These are phyloP conservation scores for Hafferia zeledoni DNA, from an alignment of 2,797 vertebrate genomes.

Conservation along the genomic window DNA sequence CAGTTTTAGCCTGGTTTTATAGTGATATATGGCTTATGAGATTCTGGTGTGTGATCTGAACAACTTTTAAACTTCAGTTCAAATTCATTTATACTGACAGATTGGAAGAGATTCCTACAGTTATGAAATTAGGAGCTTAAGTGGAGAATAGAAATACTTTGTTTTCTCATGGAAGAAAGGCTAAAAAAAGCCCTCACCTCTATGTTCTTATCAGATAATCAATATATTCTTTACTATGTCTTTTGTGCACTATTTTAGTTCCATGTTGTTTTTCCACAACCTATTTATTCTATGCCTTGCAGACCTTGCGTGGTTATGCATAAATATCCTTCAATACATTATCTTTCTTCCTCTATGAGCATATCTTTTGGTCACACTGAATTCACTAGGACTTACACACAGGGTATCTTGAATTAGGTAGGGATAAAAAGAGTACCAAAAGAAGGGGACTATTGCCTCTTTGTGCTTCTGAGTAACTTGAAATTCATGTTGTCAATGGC, in stretches of 20 bases:
- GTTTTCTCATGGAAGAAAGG: background rate
- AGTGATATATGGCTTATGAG: background rate
- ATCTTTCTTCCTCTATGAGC: background rate
- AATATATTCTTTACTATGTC: background rate
- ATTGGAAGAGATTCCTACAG: background rate
- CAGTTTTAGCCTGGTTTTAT: background rate
- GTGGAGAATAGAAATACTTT: background rate
- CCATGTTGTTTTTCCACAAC: background rate
- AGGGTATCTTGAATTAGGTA: background rate
- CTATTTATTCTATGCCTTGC: background rate
- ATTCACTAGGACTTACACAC: background rate
- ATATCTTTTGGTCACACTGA: background rate
- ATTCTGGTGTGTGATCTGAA: background rate
- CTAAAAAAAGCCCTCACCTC: background rate
- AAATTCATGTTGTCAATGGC: background rate
- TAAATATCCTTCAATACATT: background rate
- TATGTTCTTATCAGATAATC: background rate
- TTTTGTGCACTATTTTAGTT: background rate
- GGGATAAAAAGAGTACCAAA: background rate
- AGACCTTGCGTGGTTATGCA: background rate
- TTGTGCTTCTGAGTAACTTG: background rate
- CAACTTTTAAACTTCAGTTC: background rate
- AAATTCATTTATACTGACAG: background rate
- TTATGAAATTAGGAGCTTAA: background rate
- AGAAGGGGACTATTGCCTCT: background rate